A percentile compares a stretch with the other conserved stretches of the same genome.
Evolutionary conservation across 2,797 vertebrate species (phyloP).

Genomic region (Coendou prehensilis): DNA sequence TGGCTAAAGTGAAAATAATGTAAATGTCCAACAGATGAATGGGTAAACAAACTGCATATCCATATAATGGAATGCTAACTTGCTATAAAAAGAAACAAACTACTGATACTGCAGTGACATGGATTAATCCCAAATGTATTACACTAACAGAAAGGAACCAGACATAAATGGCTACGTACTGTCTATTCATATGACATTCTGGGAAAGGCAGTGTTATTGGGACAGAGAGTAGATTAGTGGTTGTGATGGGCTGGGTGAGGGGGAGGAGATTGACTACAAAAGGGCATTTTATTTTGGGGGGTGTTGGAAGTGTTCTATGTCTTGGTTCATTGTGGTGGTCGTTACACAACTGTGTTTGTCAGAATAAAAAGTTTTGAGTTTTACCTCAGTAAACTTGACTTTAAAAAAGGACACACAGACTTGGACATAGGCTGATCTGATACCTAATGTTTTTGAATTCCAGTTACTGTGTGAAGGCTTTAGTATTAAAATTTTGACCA

Average conservation of each 20-base stretch:
- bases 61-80: neutral
- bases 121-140: conserved; percentile 7
- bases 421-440: neutral
- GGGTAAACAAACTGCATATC: neutral
- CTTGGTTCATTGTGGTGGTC: conserved; percentile 17
- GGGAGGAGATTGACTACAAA: neutral
- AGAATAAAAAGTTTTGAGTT: conserved; percentile 39
- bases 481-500: conserved; percentile 14
- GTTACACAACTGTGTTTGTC: neutral
- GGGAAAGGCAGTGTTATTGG: neutral
- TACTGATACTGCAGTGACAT: neutral
- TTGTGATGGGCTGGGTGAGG: neutral
- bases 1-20: neutral
- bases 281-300: neutral
- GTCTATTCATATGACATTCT: conserved; percentile 1
- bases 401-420: neutral
- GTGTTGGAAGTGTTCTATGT: neutral
- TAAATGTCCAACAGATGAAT: neutral
- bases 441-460: conserved; percentile 12
- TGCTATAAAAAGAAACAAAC: conserved; percentile 48
- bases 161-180: neutral
- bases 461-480: neutral
- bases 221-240: neutral
- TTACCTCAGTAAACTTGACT: conserved; percentile 18
- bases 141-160: conserved; percentile 6